Evolutionary conservation across 2,113 vertebrate species (phyloP), one percentile per base, ranked within the genome.

Genomic region (Aldabrachelys gigantea): DNA sequence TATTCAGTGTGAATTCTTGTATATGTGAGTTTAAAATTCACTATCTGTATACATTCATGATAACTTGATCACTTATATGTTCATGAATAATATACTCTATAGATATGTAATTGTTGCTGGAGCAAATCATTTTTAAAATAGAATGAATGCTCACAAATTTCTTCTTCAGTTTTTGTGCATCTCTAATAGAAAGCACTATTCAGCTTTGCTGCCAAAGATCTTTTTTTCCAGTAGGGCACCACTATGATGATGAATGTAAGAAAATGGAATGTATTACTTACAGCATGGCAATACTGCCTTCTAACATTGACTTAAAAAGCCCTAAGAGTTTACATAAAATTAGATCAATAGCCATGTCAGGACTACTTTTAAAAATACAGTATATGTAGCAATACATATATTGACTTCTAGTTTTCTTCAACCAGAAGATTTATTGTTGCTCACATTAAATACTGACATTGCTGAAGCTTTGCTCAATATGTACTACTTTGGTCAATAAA

Each of bases 271-370:
- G 1, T 62, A 9, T 44, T 81, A 69, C 4, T 47, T 59, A 13
- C 5, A 3, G 0, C 80, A 8, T 75, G 35, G 35, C 6, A 31
- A 0, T 54, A 88, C 6, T 54, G 1, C 17, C 85, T 52, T 50
- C n/a, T 22, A 14, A 84, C 4, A 57, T 21, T 62, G 62, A 79
- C 35, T 25, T 49, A 53, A 85, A 57, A 3, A 78, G 24, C 9
- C 1, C 10, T 14, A 52, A 52, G 24, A 21, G 5, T 5, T 25
- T 75, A 83, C 78, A 88, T 75, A 31, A 22, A 1, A 79, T 69
- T 69, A 69, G 35, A 69, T 69, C 17, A 76, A 76, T 44, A 24
- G 14, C 24, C 22, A 76, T 76, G 12, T 76, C 38, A 44, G 41
- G 41, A 44, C 19, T 76, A 44, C 21, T 76, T 38, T 75, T 76